A percentile compares a stretch with the other conserved stretches of the same genome.
Evolutionary conservation across 2,797 vertebrate genomes (phyloP).

Genomic region (Sebastes matsubarae): DNA sequence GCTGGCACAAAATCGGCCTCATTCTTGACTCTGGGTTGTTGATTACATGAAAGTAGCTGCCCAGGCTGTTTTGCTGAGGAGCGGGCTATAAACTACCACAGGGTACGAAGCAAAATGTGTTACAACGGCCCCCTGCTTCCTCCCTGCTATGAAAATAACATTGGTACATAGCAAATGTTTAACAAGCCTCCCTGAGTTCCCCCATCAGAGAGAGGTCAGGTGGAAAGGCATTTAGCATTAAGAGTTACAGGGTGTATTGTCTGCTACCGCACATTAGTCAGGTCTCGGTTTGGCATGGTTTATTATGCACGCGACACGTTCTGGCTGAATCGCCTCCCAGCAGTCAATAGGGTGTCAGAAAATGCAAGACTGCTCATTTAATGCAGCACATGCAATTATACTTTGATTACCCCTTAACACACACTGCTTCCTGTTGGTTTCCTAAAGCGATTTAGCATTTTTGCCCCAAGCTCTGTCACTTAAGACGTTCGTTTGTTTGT

Average conservation of each 20-base stretch:
- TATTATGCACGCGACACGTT: conserved; percentile 38
- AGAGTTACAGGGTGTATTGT: conserved; percentile 26
- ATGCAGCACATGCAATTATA: conserved; percentile 34
- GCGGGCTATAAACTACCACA: not conserved
- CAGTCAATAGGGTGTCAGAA: conserved; percentile 47
- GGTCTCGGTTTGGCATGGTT: conserved; percentile 33
- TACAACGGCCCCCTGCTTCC: not conserved
- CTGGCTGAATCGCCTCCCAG: conserved; percentile 26
- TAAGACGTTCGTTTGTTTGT: not conserved
- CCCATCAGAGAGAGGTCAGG: conserved; percentile 29
- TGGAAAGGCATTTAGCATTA: conserved; percentile 42
- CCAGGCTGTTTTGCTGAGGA: conserved; percentile 13
- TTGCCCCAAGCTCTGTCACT: not conserved
- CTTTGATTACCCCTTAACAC: conserved; percentile 20
- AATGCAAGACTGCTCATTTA: conserved; percentile 44
- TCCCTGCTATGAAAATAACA: conserved; percentile 54
- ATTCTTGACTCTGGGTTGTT: conserved; percentile 33
- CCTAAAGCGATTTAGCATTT: conserved; percentile 7
- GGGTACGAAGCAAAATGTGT: conserved; percentile 46
- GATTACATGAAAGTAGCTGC: conserved; percentile 47
- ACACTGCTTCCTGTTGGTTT: conserved; percentile 11
- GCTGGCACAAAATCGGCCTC: conserved; percentile 28
- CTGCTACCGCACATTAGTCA: conserved; percentile 37
- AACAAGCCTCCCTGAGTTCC: conserved; percentile 23
- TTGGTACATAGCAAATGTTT: conserved; percentile 55